Percentiles rank a stretch among this genome's conserved stretches.
Conservation (phyloP, 2,797 vertebrate species). For the Rousettus madagascariensis region DNA sequence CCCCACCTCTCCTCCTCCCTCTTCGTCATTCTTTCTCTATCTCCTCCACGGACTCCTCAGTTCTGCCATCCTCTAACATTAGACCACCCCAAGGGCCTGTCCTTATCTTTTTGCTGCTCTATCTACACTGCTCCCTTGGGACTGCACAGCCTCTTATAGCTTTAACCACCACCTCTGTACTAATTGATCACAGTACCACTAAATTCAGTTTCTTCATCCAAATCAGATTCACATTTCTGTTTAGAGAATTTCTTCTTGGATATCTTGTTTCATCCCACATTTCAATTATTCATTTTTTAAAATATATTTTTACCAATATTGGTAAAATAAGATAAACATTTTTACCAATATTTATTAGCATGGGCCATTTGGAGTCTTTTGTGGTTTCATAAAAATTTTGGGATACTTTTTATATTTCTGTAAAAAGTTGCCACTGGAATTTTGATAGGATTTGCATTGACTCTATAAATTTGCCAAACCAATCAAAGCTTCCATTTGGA, state of each 20-base stretch:
- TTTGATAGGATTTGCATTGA: not conserved
- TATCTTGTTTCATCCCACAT: not conserved
- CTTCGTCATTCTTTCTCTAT: not conserved
- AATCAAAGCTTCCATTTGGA: not conserved
- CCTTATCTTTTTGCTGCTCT: not conserved
- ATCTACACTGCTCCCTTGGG: not conserved
- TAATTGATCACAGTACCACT: not conserved
- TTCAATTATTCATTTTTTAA: not conserved
- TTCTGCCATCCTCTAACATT: not conserved
- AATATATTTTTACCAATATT: not conserved
- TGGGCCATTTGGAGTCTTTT: not conserved
- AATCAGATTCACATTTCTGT: not conserved
- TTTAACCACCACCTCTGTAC: not conserved
- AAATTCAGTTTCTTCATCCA: not conserved
- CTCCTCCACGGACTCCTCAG: not conserved
- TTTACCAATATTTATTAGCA: not conserved
- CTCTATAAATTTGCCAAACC: not conserved
- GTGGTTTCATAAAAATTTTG: not conserved
- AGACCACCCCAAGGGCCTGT: not conserved
- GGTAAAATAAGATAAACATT: not conserved
- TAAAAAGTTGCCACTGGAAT: not conserved
- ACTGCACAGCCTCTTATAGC: not conserved
- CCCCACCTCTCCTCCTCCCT: not conserved
- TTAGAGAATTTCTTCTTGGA: not conserved
- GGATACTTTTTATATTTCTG: not conserved